These are phyloP conservation scores for Ophion ventricosus DNA, from an alignment of 2,888 invertebrate species.

Conservation along the genomic window DNA sequence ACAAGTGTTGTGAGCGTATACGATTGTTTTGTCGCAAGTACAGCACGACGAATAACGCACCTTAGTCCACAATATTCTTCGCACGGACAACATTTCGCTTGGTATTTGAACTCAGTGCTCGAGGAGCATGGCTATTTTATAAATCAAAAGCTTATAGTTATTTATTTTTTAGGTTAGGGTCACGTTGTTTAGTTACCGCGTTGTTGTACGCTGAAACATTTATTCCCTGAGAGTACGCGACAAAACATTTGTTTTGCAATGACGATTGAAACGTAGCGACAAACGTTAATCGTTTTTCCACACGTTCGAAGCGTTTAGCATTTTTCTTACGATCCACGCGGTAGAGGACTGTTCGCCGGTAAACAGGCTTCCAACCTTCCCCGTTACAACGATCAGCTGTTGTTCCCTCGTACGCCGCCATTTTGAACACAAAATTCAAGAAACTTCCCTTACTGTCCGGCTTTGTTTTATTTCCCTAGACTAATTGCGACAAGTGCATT, in stretches of 20 bases:
- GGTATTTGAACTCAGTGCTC: not conserved
- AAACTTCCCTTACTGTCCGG: not conserved
- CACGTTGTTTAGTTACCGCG: not conserved
- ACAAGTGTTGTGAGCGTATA: not conserved
- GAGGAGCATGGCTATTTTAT: not conserved
- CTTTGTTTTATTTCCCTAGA: not conserved
- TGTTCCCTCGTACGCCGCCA: not conserved
- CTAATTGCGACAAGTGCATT: too few species aligned
- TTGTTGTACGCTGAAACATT: not conserved
- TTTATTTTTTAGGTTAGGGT: conserved; percentile 2
- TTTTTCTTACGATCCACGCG: not conserved
- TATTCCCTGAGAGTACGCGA: not conserved
- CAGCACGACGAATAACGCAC: conserved; percentile 10
- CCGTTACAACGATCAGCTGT: not conserved
- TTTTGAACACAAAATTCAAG: not conserved
- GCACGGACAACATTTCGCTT: conserved; percentile 47
- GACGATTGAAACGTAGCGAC: not conserved
- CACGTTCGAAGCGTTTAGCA: not conserved
- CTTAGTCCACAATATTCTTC: conserved; percentile 18
- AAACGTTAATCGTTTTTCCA: not conserved
- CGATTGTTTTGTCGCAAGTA: conserved; percentile 3
- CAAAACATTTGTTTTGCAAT: not conserved
- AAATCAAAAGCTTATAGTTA: not conserved
- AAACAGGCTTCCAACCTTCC: not conserved
- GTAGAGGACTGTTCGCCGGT: not conserved